phyloP scores from a whole-genome alignment of 1,140 invertebrate species.

The Tetramorium simillimum region DNA sequence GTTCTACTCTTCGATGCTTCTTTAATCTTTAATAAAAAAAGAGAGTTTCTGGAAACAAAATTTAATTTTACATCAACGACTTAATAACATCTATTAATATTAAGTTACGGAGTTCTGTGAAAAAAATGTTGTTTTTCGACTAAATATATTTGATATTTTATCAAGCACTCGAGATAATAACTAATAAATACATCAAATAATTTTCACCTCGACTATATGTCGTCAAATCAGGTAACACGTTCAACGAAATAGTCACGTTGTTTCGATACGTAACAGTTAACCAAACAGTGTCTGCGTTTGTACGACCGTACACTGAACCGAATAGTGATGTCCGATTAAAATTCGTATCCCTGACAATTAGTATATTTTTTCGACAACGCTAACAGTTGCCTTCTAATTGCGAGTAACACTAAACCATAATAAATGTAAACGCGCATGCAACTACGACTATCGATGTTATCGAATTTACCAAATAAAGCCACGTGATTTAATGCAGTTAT shows the following conservation, averaged over 20 bases:
- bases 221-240: slow-evolving; percentile 12
- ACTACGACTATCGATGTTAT: neutral
- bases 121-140: neutral
- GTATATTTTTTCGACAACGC: slow-evolving; percentile 49
- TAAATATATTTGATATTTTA: neutral
- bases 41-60: neutral
- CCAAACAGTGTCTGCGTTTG: slow-evolving; percentile 21
- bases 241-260: slow-evolving; percentile 37
- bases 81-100: neutral
- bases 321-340: slow-evolving; percentile 55
- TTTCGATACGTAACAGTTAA: neutral
- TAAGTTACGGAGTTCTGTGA: neutral
- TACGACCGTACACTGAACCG: neutral
- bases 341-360: slow-evolving; percentile 46
- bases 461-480: neutral
- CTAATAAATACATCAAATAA: neutral
- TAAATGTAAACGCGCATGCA: neutral
- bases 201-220: neutral
- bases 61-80: neutral
- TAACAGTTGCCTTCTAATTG: slow-evolving; percentile 28
- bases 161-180: neutral
- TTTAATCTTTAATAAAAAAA: neutral
- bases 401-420: neutral
- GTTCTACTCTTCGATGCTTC: neutral
- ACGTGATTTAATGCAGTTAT: neutral